Base-by-base conservation (phyloP, 2,797 vertebrate genomes). In the Gymnopithys bicolor region DNA sequence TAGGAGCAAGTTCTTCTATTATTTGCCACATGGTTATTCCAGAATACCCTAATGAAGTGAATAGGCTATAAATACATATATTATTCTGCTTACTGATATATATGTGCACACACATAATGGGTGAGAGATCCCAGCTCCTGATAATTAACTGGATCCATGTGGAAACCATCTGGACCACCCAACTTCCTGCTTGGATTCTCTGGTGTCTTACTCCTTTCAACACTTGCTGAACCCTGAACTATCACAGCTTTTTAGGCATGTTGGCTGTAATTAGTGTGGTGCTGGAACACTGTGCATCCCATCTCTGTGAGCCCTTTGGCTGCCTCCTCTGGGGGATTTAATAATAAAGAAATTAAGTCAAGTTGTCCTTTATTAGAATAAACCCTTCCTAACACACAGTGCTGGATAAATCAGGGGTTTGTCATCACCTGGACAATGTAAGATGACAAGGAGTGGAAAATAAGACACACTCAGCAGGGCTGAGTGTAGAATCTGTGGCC, bases 81-180 rank as follows among this genome's bases (percentile, higher is more conserved):
- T 43, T 43, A 43, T 71, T 70, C 55, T 37, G 25, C 23, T 39
- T 17, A 32, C 7, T 35, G 39, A 51, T 24, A 24, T 6, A 17
- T 28, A 49, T 19, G 17, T 49, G 27, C 13, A 22, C 22, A 49
- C 4, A 56, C 4, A 46, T 27, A 68, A 84, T 13, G 18, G 33
- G 2, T 24, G 60, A 45, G 41, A 58, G 37, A 77, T 37, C 60
- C 51, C 88, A 48, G 24, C 43, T 56, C 45, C 59, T 76, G 17
- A 14, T 74, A 77, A 89, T 74, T 82, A 88, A 63, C 13, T 59
- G 60, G 12, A 35, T 70, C 24, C 33, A 64, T n/a, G 37, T 77
- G 84, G 75, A 71, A 89, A 37, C 89, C 88, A 89, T 80, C 52
- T 93, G 93, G 88, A 83, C 84, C 75, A 89, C 90, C 64, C 60